These are phyloP conservation scores for Lepetodrilus schrolli DNA, from an alignment of 2,888 invertebrate genomes.

Conservation along the genomic window DNA sequence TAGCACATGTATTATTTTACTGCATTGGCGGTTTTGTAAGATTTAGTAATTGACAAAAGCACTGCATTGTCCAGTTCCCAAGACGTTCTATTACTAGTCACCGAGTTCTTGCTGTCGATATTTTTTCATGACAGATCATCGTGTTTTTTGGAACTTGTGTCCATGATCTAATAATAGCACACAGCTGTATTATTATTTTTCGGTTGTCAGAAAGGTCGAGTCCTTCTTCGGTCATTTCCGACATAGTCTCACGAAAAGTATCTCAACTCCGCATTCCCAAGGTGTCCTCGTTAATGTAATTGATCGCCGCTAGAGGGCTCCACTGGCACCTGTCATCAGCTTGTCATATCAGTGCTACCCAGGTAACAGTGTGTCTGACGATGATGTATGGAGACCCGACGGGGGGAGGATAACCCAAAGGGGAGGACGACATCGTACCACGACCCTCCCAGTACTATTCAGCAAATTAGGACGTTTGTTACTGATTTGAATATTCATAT, in stretches of 20 bases:
- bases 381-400: background rate
- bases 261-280: conserved; percentile 4
- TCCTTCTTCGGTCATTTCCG: background rate
- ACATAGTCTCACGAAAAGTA: conserved; percentile 1
- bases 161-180: too few species aligned
- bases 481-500: background rate
- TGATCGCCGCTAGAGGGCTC: conserved; percentile 23
- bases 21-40: too few species aligned
- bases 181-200: too few species aligned
- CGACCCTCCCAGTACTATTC: background rate
- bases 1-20: too few species aligned
- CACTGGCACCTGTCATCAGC: background rate
- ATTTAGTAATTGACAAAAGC: too few species aligned
- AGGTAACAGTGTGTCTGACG: background rate
- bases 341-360: background rate
- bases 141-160: too few species aligned
- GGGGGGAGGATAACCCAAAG: background rate
- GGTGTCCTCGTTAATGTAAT: conserved; percentile 16
- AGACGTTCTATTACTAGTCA: too few species aligned
- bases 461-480: background rate
- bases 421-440: background rate
- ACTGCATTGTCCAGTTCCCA: too few species aligned
- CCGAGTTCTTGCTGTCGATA: too few species aligned
- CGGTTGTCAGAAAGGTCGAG: background rate
- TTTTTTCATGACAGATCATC: too few species aligned